Conservation (phyloP, 2,113 vertebrate species). For the Mobula hypostoma region DNA sequence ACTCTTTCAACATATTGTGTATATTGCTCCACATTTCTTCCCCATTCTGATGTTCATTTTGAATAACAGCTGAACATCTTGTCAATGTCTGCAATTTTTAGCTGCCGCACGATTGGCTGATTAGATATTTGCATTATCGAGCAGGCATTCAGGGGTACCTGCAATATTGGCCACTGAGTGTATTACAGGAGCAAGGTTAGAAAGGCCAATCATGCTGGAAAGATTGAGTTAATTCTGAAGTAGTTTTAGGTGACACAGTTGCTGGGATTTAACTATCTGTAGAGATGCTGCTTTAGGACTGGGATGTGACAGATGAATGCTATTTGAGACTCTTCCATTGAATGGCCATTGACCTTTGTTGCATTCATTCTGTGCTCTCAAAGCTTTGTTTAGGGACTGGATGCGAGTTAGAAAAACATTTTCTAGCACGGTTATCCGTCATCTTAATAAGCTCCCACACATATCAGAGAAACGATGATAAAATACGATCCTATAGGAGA, state of each 20-base stretch:
- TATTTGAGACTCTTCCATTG: background rate
- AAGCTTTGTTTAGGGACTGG: background rate
- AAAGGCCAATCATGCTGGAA: background rate
- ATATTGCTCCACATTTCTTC: no score
- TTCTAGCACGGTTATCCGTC: background rate
- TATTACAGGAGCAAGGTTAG: no score
- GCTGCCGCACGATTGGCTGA: no score
- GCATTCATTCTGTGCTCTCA: background rate
- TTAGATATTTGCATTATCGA: no score
- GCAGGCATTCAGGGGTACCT: no score
- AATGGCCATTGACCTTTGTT: no score
- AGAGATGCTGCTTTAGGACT: background rate
- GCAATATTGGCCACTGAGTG: no score
- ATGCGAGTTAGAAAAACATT: background rate
- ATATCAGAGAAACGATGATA: conserved; percentile 19
- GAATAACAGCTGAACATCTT: no score
- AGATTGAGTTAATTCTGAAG: background rate
- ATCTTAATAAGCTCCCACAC: conserved; percentile 28
- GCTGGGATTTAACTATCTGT: background rate
- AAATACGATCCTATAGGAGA: background rate
- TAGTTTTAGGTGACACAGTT: background rate
- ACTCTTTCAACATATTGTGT: no score
- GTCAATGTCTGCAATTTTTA: no score
- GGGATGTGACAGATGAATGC: background rate
- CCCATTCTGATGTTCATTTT: no score